These are phyloP conservation scores for Cepphus grylle DNA, from an alignment of 2,113 vertebrate species.

Conservation along the genomic window DNA sequence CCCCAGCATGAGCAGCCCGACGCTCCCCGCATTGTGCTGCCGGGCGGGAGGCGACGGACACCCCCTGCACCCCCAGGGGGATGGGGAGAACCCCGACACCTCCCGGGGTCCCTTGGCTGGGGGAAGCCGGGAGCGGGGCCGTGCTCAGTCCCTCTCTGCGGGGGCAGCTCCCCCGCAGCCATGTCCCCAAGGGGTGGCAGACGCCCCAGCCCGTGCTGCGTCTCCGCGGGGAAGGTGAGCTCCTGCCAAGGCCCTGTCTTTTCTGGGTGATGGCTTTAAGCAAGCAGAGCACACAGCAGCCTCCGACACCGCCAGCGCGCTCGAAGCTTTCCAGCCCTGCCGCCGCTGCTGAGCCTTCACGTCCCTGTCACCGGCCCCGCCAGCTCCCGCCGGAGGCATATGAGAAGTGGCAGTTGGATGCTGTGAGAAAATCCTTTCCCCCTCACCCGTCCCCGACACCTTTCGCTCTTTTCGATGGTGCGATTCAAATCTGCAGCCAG, in stretches of 20 bases:
- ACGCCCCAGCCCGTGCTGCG: accelerated
- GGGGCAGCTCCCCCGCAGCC: not conserved
- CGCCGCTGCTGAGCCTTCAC: not conserved
- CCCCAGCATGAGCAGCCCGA: no score
- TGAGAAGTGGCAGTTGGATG: not conserved
- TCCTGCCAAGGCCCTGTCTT: not conserved
- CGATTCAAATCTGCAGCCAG: not conserved
- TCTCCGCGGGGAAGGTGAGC: not conserved
- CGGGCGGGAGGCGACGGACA: not conserved
- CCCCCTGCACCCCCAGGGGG: not conserved
- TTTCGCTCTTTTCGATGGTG: not conserved
- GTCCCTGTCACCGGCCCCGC: not conserved
- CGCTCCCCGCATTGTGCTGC: not conserved
- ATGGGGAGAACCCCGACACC: accelerated
- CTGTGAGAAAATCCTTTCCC: not conserved
- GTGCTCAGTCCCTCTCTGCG: not conserved
- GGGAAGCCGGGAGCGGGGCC: no score
- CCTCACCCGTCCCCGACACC: accelerated
- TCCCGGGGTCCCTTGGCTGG: not conserved
- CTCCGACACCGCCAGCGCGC: not conserved
- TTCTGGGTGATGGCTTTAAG: not conserved
- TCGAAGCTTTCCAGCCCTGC: not conserved
- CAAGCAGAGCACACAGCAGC: not conserved
- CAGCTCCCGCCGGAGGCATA: not conserved
- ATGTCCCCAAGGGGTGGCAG: not conserved